A percentile compares a stretch with the other conserved stretches of the same genome.
These are phyloP conservation scores for Eurystomus glaucurus DNA, from an alignment of 2,797 vertebrate species.

Conservation along the genomic window DNA sequence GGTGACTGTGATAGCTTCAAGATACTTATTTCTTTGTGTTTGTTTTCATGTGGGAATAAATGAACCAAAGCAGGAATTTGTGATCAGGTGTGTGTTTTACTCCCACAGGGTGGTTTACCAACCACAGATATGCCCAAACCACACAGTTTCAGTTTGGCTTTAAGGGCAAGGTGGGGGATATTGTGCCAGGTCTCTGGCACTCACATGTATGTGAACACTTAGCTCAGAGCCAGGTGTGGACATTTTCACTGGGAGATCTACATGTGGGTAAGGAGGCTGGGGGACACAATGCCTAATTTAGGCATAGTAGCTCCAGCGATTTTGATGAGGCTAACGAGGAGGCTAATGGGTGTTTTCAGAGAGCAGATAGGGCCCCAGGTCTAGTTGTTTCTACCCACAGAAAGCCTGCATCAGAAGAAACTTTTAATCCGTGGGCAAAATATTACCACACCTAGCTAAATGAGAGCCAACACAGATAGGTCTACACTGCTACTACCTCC, in stretches of 20 bases:
- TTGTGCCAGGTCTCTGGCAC: neutral
- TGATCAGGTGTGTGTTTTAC: neutral
- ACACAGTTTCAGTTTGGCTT: neutral
- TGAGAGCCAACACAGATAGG: neutral
- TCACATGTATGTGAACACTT: neutral
- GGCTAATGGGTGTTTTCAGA: neutral
- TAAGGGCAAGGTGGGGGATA: neutral
- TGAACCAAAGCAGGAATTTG: conserved; percentile 40
- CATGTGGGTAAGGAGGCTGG: neutral
- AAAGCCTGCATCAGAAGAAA: conserved; percentile 11
- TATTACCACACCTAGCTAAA: neutral
- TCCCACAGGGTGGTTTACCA: conserved; percentile 13
- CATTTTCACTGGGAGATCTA: neutral
- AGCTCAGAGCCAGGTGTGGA: neutral
- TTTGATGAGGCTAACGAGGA: neutral
- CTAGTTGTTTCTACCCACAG: neutral
- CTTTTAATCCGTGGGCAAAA: neutral
- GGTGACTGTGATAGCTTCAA: conserved; percentile 4
- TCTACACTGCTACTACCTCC: neutral
- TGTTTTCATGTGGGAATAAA: conserved; percentile 49
- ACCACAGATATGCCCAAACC: neutral
- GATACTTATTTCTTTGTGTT: conserved; percentile 24
- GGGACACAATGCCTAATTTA: neutral
- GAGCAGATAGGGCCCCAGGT: neutral
- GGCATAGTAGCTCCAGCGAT: neutral